Base-by-base conservation (phyloP, 1,140 invertebrate species). In the Phthorimaea operculella region DNA sequence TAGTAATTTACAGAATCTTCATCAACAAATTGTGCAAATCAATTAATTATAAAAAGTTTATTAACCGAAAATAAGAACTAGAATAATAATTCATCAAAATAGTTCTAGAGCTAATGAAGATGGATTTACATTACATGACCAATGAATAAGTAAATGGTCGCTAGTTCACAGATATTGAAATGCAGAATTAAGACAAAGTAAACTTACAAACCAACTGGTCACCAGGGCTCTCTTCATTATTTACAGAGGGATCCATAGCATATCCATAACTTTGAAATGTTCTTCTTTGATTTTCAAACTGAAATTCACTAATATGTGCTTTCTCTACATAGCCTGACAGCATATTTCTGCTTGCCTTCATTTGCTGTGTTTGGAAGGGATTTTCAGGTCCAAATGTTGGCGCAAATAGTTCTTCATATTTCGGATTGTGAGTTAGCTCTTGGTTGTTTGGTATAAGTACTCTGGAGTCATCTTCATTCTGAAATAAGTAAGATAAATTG, bases 211-310 rank as follows among this genome's bases (percentile, higher is more conserved):
- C 89, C 62, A 94, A 85, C 47, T 89, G 87, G 68, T 90, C 88
- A 4, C 87, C 88, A 50, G 76, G 72, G 52, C 36, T 15, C n/a
- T 50, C 21, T 28, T 87, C 87, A 21, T 86, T 87, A 72, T 95
- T 94, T 8, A 95, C 91, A 5, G 95, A 94, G 0, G 97, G 97
- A 89, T 99, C 96, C 50, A 98, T 75, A 2, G 97, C 97, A 88
- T 97, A 98, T n/a, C 97, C 96, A 87, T 94, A 98, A 67, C 82
- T 85, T 11, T 91, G 88, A 83, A 99, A 99, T 10, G 97, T 99
- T 74, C 96, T 88, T 60, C 98, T 88, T 75, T 99, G 97, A 79
- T 96, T 97, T 86, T 99, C 98, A 90, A 99, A 99, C 67, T 99
- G 94, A 85, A 99, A 99, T 69, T 96, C 94, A 86, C 92, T 98